phyloP scores from a whole-genome alignment of 2,888 invertebrate species.

The Chydorus sphaericus region DNA sequence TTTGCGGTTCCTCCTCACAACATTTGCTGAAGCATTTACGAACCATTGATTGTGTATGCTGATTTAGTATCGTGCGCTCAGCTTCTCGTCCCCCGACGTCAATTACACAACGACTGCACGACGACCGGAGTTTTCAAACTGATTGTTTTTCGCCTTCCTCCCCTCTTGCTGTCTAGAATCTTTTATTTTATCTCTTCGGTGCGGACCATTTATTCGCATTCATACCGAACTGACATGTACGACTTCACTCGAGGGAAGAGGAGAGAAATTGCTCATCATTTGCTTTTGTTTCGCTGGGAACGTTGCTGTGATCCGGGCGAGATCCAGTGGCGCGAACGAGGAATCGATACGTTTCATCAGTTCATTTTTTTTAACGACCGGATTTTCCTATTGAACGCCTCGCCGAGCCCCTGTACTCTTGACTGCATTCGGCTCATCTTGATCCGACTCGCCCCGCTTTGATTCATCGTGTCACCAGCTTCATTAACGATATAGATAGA shows the following conservation, averaged over 20 bases:
- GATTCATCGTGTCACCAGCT: slow-evolving; percentile 5
- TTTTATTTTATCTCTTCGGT: not conserved
- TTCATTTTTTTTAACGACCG: slow-evolving; percentile 5
- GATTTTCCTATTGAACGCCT: slow-evolving; percentile 4
- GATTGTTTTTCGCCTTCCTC: not conserved
- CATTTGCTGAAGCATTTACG: slow-evolving; percentile 1
- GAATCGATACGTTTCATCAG: slow-evolving; percentile 4
- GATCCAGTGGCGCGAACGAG: not conserved
- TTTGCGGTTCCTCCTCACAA: slow-evolving; percentile 1
- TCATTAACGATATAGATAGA: too few species aligned
- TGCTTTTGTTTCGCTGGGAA: not conserved
- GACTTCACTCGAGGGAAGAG: not conserved
- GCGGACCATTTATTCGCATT: slow-evolving; percentile 1
- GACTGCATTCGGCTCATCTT: not conserved
- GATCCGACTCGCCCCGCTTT: not conserved
- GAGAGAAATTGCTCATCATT: not conserved
- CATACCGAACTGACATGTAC: not conserved
- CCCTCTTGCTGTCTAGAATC: not conserved
- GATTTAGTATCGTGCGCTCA: not conserved
- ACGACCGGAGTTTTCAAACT: slow-evolving; percentile 2
- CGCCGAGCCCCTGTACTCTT: not conserved
- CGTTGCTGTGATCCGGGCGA: not conserved
- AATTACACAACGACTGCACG: not conserved
- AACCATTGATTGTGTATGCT: slow-evolving; percentile 5
- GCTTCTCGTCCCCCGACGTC: not conserved